These are phyloP conservation scores for Pipistrellus pipistrellus DNA, from an alignment of 2,797 vertebrate genomes.

Conservation along the genomic window DNA sequence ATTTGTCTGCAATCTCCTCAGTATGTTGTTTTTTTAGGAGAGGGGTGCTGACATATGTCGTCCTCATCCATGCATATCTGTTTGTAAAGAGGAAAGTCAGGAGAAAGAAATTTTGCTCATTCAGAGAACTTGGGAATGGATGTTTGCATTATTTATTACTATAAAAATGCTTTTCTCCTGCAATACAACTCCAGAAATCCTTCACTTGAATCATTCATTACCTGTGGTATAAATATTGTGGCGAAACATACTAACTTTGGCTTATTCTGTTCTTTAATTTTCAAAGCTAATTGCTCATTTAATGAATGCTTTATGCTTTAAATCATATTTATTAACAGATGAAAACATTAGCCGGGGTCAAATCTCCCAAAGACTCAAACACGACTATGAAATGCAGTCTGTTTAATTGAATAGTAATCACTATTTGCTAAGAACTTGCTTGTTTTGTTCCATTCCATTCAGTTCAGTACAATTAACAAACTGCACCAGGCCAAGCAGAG, in stretches of 20 bases:
- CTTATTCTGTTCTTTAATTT: neutral
- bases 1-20: constrained; percentile 20
- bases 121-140: constrained; percentile 48
- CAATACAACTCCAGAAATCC: neutral
- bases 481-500: neutral
- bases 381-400: neutral
- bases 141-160: constrained; percentile 22
- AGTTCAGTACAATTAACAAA: neutral
- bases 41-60: neutral
- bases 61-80: neutral
- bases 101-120: constrained; percentile 27
- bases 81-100: neutral
- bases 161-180: neutral
- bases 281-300: constrained; percentile 10
- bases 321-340: constrained; percentile 10
- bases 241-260: neutral
- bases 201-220: neutral
- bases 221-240: constrained; percentile 7
- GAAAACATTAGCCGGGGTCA: neutral
- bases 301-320: neutral
- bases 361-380: neutral
- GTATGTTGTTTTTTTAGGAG: neutral
- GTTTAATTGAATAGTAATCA: neutral
- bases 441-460: neutral
- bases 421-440: neutral